These are phyloP conservation scores for Pseudopodoces humilis DNA, from an alignment of 2,113 vertebrate genomes.

Conservation along the genomic window DNA sequence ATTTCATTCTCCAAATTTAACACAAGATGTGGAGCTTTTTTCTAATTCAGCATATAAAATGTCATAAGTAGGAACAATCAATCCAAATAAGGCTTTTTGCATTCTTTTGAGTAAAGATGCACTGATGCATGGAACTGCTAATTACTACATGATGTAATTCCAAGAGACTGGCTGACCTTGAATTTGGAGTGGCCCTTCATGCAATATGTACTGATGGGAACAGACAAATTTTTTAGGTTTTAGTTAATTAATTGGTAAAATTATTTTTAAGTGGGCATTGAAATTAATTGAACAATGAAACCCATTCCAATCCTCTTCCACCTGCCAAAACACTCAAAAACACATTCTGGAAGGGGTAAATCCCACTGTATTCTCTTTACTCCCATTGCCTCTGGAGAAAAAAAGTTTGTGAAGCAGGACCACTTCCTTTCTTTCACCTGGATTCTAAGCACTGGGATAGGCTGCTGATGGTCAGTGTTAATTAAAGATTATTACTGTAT, in stretches of 20 bases:
- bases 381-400: neutral
- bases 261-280: neutral
- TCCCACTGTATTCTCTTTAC: neutral
- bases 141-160: neutral
- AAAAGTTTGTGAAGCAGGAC: neutral
- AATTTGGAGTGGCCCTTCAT: neutral
- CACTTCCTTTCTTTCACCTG: neutral
- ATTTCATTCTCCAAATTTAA: neutral
- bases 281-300: neutral
- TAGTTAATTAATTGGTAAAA: neutral
- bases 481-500: neutral
- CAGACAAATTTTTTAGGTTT: neutral
- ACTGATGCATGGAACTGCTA: neutral
- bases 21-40: fast-evolving
- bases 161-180: neutral
- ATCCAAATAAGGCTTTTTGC: neutral
- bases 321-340: neutral
- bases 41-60: neutral
- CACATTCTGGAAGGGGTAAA: neutral
- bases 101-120: neutral
- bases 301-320: fast-evolving
- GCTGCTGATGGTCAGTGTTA: neutral
- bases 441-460: neutral
- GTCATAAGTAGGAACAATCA: neutral
- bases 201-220: neutral